Base-by-base conservation (phyloP, 1,140 invertebrate genomes). In the Drosophila obscura region DNA sequence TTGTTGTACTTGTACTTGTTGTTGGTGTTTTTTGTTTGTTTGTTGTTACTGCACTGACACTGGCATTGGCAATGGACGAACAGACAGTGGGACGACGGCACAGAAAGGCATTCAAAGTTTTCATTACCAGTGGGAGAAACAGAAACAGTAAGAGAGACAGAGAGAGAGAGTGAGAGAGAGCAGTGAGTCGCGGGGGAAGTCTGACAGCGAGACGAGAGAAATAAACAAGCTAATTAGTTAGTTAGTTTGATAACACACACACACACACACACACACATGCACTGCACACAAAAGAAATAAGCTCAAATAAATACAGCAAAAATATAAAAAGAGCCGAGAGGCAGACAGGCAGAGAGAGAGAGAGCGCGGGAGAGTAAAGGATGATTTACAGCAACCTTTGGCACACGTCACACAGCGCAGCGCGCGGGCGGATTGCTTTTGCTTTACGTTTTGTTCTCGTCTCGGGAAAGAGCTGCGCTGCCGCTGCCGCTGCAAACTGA, bases 191-290 rank as follows among this genome's bases (percentile, higher is more conserved):
- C 5, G 39, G 28, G 5, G 28, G 58, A 49, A 46, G 41, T 41
- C 41, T n/a, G 44, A 50, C 16, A 35, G 46, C 31, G 19, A 49
- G 35, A 59, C 11, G n/a, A 26, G 35, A 65, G 15, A 59, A 68
- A 65, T 46, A 77, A 77, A 55, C 65, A 77, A 64, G 74, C 74
- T 64, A 77, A 77, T 77, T 71, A 77, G 72, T 69, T 56, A 24
- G 45, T 35, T 66, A 41, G 74, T 69, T 77, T 77, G 53, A 71
- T 64, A 64, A 56, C 60, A 39, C 19, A 68, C 13, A 51, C 22
- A 73, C 19, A 19, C 19, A 19, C 51, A 74, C 39, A 49, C 49
- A 19, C 44, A 49, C 28, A 50, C 24, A 8, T 11, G n/a, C 11
- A 57, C 5, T 35, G 6, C 2, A 50, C 35, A 50, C 31, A 51